Conservation (phyloP, 2,113 vertebrate species). For the Trinectes maculatus region DNA sequence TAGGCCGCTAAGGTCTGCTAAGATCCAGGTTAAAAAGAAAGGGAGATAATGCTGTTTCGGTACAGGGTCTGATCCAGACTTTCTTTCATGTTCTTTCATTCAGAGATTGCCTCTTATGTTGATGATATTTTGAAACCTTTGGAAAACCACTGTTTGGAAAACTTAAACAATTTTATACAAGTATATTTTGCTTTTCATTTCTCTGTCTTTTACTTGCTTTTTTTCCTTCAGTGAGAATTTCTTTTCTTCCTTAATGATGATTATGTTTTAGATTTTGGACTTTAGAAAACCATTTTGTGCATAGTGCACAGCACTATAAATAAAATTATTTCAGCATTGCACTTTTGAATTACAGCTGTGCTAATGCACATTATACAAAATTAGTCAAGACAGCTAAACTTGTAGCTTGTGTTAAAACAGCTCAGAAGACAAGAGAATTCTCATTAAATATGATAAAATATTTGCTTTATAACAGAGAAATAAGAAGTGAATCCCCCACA, state of each 20-base stretch:
- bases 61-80: no score
- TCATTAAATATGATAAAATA: no score
- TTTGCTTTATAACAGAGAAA: no score
- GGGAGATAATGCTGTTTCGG: no score
- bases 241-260: background rate
- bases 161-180: no score
- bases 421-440: no score
- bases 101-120: background rate
- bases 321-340: background rate
- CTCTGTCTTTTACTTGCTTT: background rate
- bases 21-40: no score
- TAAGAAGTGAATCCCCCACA: no score
- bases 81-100: background rate
- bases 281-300: background rate
- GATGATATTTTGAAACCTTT: background rate
- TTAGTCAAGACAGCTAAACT: background rate
- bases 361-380: background rate
- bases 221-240: background rate
- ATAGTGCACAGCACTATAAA: background rate
- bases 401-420: no score
- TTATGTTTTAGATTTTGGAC: background rate
- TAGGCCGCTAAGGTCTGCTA: no score
- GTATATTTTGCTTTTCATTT: background rate
- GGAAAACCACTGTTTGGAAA: no score
- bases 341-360: background rate